These are phyloP conservation scores for Myopa tessellatipennis DNA, from an alignment of 2,888 invertebrate genomes.

Conservation along the genomic window DNA sequence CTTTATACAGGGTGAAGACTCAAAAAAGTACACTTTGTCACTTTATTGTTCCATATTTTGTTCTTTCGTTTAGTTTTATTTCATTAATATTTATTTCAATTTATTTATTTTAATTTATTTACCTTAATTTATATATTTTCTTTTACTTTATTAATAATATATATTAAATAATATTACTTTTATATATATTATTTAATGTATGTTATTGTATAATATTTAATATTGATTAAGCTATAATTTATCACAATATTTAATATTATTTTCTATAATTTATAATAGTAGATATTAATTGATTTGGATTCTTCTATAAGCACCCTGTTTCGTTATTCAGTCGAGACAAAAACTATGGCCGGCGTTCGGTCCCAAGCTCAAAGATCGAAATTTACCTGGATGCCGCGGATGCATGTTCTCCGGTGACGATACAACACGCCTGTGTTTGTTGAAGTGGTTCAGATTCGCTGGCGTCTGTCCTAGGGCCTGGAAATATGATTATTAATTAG, in stretches of 20 bases:
- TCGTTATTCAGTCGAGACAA: neutral
- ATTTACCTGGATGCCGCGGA: slow-evolving; percentile 63
- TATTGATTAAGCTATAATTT: too few relatives aligned
- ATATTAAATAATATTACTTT: neutral
- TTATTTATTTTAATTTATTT: neutral
- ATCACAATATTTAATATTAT: neutral
- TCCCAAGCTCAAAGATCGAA: neutral
- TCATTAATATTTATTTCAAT: neutral
- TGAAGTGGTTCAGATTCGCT: slow-evolving; percentile 62
- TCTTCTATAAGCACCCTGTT: slow-evolving; percentile 11
- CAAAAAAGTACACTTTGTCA: neutral
- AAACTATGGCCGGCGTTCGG: neutral
- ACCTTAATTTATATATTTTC: too few relatives aligned
- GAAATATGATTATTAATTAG: slow-evolving; percentile 31
- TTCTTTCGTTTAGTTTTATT: neutral
- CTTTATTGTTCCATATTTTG: neutral
- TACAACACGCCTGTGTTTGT: slow-evolving; percentile 66
- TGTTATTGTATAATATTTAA: too few relatives aligned
- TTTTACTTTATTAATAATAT: too few relatives aligned
- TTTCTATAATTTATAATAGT: neutral
- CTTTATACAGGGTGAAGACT: slow-evolving; percentile 18
- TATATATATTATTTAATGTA: neutral
- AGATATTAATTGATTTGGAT: neutral
- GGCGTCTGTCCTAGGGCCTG: slow-evolving; percentile 67
- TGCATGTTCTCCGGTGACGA: slow-evolving; percentile 68